Base-by-base conservation (phyloP, 2,797 vertebrate species). In the Eptatretus atami region DNA sequence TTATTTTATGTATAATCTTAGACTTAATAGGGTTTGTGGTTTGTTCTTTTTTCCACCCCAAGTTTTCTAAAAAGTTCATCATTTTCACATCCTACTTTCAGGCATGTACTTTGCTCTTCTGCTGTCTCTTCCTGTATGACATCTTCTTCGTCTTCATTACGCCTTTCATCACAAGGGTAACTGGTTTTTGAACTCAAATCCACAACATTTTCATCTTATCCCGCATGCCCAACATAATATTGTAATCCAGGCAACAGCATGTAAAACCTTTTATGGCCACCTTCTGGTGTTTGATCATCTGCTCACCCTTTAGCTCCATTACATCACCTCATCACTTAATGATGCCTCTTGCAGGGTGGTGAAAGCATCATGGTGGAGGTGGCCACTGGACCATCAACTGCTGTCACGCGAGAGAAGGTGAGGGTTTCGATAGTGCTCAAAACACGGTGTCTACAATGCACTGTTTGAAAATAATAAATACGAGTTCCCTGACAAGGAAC, bases 321-420 rank as follows among this genome's bases (percentile, higher is more conserved):
- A 25, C 11, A n/a, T 61, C 57, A 61, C 31, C 31, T 44, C 31
- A 15, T 61, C 57, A 15, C 57, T 61, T 63, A 44, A 12, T 11
- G 11, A 1, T 44, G 54, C 64, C 63, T 64, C 24, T 24, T 67
- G 52, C 71, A 98, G 90, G 87, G 78, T 11, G 85, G 86, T 11
- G 80, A 86, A 69, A 96, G 90, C 67, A 90, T 98, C 71, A 96
- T 96, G 92, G 84, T 87, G 68, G 86, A 98, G 72, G 92, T 96
- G 61, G 88, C 86, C 12, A 81, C 83, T 1, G 88, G 88, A 66
- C 92, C 92, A 0, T 80, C 82, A 0, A 77, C 87, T 73, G 93
- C 86, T 1, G 75, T 79, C 69, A 79, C 79, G 12, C 83, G 81
- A 1, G 92, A 96, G 72, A 94, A 96, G 82, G 31, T 44, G 31